A percentile compares a stretch with the other conserved stretches of the same genome.
phyloP scores from a whole-genome alignment of 92 coral and sea anemone genomes.

The Actinostola sp. region DNA sequence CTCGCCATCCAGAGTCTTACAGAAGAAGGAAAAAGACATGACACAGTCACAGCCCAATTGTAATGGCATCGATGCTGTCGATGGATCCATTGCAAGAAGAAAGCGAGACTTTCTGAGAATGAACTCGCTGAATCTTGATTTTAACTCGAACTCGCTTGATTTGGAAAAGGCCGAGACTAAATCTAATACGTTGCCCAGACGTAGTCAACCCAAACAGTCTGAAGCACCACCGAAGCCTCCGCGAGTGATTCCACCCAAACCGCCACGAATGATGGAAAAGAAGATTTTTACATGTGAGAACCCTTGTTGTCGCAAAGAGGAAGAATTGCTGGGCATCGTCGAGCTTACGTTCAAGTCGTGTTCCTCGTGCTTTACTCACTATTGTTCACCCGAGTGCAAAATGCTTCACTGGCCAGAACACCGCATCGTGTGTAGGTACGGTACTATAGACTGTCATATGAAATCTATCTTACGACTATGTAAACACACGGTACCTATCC shows the following conservation, averaged over 20 bases:
- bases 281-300: slow-evolving; percentile 88
- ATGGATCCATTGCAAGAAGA: neutral
- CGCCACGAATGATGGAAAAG: slow-evolving; percentile 94
- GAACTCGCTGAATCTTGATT: slow-evolving; percentile 60
- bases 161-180: slow-evolving; percentile 49
- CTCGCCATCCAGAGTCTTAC: slow-evolving; percentile 78
- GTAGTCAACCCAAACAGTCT: slow-evolving; percentile 52
- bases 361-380: slow-evolving; percentile 94
- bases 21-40: slow-evolving; percentile 28
- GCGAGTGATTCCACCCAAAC: slow-evolving; percentile 90
- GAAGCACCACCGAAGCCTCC: slow-evolving; percentile 90
- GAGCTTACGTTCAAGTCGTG: slow-evolving; percentile 95
- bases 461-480: slow-evolving; percentile 74
- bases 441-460: slow-evolving; percentile 89
- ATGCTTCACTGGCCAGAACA: slow-evolving; percentile 88
- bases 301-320: slow-evolving; percentile 85
- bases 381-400: slow-evolving; percentile 92
- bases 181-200: slow-evolving; percentile 77
- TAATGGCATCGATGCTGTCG: slow-evolving; percentile 33
- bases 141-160: slow-evolving; percentile 57
- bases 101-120: slow-evolving; percentile 14
- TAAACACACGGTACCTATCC: slow-evolving; percentile 54
- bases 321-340: slow-evolving; percentile 90
- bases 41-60: slow-evolving; percentile 32
- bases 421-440: slow-evolving; percentile 80